Percentiles rank a stretch among this genome's conserved stretches.
These are phyloP conservation scores for Lytechinus variegatus DNA, from an alignment of 35 echinoderm and acorn worm species.

Conservation along the genomic window DNA sequence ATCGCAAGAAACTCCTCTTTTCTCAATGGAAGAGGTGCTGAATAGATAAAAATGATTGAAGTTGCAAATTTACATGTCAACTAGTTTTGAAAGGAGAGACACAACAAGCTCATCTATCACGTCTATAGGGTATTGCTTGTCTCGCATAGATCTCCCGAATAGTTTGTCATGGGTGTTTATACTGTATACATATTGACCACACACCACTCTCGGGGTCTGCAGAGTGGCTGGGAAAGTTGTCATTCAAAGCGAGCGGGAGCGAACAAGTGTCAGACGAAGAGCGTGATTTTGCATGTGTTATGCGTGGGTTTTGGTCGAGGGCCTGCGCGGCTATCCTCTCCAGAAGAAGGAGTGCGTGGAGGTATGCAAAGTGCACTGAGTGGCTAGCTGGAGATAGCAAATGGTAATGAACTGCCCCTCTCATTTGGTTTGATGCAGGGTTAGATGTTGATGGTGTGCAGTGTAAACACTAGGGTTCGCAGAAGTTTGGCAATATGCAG, in stretches of 20 bases:
- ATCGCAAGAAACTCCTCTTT: neutral
- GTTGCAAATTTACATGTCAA: neutral
- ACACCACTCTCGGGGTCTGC: neutral
- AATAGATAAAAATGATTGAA: neutral
- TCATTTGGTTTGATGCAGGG: neutral
- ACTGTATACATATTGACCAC: neutral
- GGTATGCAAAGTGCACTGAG: conserved; percentile 26
- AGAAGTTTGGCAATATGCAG: too few relatives aligned
- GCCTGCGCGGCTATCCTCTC: neutral
- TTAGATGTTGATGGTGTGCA: neutral
- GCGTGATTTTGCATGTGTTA: conserved; percentile 45
- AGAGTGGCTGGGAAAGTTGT: conserved; percentile 5
- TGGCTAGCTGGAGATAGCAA: neutral
- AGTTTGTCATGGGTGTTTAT: neutral
- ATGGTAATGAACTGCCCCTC: conserved; percentile 22
- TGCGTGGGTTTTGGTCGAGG: neutral
- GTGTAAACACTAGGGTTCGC: neutral
- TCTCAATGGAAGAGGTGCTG: neutral
- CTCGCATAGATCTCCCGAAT: neutral
- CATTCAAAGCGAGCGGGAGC: conserved; percentile 20
- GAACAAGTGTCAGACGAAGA: conserved; percentile 10
- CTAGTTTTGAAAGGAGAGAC: conserved; percentile 2
- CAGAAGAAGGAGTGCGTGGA: neutral
- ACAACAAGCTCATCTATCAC: neutral
- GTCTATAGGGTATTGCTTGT: neutral